Base-by-base conservation (phyloP, 2,113 vertebrate species). In the Ammospiza caudacuta region DNA sequence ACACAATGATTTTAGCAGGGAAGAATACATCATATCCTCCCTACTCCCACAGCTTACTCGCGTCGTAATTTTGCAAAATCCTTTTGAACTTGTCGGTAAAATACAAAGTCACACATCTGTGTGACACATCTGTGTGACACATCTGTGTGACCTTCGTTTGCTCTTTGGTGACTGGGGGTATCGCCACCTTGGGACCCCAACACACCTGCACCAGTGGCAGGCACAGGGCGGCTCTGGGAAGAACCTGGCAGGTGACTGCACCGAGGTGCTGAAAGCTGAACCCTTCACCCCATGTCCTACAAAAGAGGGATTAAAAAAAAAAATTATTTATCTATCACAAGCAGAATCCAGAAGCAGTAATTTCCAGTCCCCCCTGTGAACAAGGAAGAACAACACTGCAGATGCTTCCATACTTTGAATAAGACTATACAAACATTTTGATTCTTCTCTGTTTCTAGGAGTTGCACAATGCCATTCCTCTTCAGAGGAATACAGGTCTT, bases 401-500 rank as follows among this genome's bases (percentile, higher is more conserved):
- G 66, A 88, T 68, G 4, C 11, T 41, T 44, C n/a, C 18, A 33
- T 25, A 70, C 44, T 91, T 51, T 54, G 43, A 84, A 15, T 46
- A 79, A 11, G 61, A 78, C 59, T 52, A 55, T 16, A 90, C 14
- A 41, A 31, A 84, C 22, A 70, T 33, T 57, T 39, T 21, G 12
- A 39, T 77, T 78, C 51, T 46, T 58, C 62, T 75, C 69, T 39
- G 68, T 68, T 94, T 76, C 58, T 68, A 77, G 43, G 55, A 81
- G 58, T 58, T 23, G 66, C 37, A 92, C 63, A 80, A n/a, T 47
- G 29, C 55, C 54, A 85, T 67, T 70, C 39, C 43, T 93, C 81
- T 90, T 55, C 9, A 91, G 61, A 88, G 15, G 15, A 94, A 95
- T 61, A 61, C 67, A 90, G 83, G 83, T 94, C 72, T 95, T 90